Percentiles rank a stretch among this genome's conserved stretches.
phyloP scores from a whole-genome alignment of 2,113 vertebrate genomes.

The Parotia lawesii region DNA sequence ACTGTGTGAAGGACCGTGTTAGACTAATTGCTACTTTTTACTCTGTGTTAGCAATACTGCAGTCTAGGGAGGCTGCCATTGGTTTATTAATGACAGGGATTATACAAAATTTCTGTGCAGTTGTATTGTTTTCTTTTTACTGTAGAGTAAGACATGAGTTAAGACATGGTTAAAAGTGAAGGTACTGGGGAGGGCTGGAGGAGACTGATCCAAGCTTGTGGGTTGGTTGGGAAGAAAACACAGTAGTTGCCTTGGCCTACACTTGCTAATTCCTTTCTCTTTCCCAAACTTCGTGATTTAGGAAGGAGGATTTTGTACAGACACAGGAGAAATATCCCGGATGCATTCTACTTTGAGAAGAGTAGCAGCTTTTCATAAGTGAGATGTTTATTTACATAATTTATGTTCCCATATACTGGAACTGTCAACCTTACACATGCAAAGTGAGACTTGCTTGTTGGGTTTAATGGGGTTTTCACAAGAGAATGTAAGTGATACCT shows the following conservation, averaged over 20 bases:
- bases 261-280: slow-evolving; percentile 37
- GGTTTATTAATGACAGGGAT: background rate
- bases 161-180: background rate
- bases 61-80: background rate
- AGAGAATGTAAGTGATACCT: background rate
- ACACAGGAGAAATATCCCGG: slow-evolving; percentile 57
- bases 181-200: background rate
- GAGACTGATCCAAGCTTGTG: background rate
- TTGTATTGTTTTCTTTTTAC: background rate
- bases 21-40: background rate
- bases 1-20: background rate
- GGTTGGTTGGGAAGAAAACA: background rate
- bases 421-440: background rate
- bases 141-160: background rate
- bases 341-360: slow-evolving; percentile 76
- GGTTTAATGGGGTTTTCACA: background rate
- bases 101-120: background rate
- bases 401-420: background rate
- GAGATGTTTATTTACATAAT: slow-evolving; percentile 54
- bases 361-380: slow-evolving; percentile 85
- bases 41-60: background rate
- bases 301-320: slow-evolving; percentile 69
- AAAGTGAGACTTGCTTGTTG: background rate
- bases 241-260: background rate
- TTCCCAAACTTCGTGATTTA: slow-evolving; percentile 51